Percentiles rank a stretch among this genome's conserved stretches.
phyloP scores from a whole-genome alignment of 2,113 vertebrate genomes.

The Stercorarius parasiticus region DNA sequence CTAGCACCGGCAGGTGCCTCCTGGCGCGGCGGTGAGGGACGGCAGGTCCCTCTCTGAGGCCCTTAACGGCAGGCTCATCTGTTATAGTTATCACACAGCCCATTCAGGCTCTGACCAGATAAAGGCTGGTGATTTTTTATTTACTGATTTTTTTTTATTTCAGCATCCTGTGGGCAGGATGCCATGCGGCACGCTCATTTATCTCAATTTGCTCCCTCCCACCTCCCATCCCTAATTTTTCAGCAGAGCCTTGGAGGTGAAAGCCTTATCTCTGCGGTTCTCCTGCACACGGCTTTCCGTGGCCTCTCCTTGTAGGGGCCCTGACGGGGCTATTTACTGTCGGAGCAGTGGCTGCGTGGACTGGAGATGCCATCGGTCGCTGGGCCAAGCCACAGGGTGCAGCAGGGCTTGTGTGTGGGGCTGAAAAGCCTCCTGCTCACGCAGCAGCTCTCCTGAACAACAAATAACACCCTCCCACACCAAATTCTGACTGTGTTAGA shows the following conservation, averaged over 20 bases:
- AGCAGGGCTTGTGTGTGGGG: accelerated
- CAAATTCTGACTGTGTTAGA: not conserved
- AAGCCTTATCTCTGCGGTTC: constrained; percentile 28
- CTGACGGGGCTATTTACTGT: not conserved
- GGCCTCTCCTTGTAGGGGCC: not conserved
- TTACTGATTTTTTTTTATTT: constrained; percentile 39
- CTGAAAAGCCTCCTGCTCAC: not conserved
- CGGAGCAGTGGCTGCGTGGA: accelerated
- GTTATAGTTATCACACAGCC: constrained; percentile 33
- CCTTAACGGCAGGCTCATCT: not conserved
- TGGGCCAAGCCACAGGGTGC: not conserved
- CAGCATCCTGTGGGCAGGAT: constrained; percentile 42
- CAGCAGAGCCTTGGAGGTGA: constrained; percentile 51
- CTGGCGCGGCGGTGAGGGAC: not conserved
- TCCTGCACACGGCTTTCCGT: not conserved
- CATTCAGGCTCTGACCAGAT: constrained; percentile 56
- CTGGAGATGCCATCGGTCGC: not conserved
- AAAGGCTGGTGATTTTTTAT: constrained; percentile 59
- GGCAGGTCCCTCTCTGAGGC: not conserved
- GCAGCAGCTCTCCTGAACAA: accelerated
- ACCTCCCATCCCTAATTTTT: constrained; percentile 50
- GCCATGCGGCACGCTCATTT: constrained; percentile 47
- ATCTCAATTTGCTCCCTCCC: constrained; percentile 69
- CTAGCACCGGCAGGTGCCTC: not conserved
- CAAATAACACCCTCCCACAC: not conserved